These are phyloP conservation scores for Urocolius indicus DNA, from an alignment of 2,113 vertebrate species.

Conservation along the genomic window DNA sequence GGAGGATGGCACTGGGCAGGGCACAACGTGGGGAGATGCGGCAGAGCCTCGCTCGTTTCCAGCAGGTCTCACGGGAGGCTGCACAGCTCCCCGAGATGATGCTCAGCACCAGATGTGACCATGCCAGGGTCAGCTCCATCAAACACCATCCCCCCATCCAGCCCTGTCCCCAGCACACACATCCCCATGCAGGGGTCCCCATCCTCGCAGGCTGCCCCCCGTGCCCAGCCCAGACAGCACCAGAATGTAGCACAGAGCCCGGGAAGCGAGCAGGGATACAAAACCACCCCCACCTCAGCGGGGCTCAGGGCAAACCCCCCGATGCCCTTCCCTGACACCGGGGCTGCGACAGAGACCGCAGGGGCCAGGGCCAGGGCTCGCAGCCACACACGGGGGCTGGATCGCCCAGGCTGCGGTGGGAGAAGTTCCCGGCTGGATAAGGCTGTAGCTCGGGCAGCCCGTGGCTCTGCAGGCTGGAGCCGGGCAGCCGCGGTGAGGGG, in stretches of 20 bases:
- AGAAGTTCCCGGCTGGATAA: neutral
- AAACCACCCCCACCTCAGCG: neutral
- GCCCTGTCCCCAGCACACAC: neutral
- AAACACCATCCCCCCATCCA: neutral
- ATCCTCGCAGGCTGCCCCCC: neutral
- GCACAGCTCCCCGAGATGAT: neutral
- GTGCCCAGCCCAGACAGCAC: rapidly evolving
- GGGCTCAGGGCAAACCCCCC: neutral
- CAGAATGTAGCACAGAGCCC: neutral
- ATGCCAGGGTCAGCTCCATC: rapidly evolving
- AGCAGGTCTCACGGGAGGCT: neutral
- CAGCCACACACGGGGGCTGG: neutral
- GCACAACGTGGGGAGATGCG: neutral
- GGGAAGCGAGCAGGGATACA: neutral
- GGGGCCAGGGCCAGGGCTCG: neutral
- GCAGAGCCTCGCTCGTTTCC: neutral
- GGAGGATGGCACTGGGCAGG: rapidly evolving
- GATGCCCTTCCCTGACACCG: rapidly evolving
- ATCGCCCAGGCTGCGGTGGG: neutral
- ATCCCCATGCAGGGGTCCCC: neutral
- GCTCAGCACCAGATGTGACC: neutral
- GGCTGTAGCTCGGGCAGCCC: neutral
- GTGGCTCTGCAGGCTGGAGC: neutral
- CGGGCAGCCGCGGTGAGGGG: neutral
- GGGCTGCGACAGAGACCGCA: neutral